Conservation (phyloP, 2,888 invertebrate species). For the Coleophora flavipennella region DNA sequence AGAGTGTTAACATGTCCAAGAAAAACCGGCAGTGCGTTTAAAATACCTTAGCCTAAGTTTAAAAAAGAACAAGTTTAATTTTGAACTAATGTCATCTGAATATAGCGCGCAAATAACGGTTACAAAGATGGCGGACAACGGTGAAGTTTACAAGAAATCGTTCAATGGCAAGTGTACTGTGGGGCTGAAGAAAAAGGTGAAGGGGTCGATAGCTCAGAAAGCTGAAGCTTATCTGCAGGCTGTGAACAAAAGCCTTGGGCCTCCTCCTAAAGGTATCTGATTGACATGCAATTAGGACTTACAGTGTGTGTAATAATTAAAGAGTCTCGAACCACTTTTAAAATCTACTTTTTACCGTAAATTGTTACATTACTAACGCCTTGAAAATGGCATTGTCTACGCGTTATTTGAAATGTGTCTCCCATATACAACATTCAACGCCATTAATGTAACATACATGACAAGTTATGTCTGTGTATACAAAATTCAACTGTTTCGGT, state of each 20-base stretch:
- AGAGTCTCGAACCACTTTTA: too few species aligned
- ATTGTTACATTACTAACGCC: too few species aligned
- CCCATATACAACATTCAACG: too few species aligned
- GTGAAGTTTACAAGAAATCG: slow-evolving; percentile 37
- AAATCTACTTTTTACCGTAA: too few species aligned
- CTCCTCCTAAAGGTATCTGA: slow-evolving; percentile 28
- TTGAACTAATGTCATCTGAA: slow-evolving; percentile 38
- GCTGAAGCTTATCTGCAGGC: slow-evolving; percentile 56
- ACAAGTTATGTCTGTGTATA: too few species aligned
- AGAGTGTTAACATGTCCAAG: slow-evolving; percentile 20
- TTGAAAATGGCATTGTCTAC: too few species aligned
- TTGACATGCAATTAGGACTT: too few species aligned
- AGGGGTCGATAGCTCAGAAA: slow-evolving; percentile 45
- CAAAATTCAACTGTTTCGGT: too few species aligned
- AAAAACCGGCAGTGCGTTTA: background rate
- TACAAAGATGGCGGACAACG: slow-evolving; percentile 42
- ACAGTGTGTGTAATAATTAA: too few species aligned
- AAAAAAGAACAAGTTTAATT: slow-evolving; percentile 5
- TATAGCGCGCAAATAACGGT: slow-evolving; percentile 45
- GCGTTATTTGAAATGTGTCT: too few species aligned
- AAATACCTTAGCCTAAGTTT: background rate
- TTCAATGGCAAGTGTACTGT: slow-evolving; percentile 42
- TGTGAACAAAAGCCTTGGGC: slow-evolving; percentile 41
- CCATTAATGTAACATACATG: too few species aligned
- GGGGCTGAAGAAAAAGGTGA: slow-evolving; percentile 36